A percentile compares a stretch with the other conserved stretches of the same genome.
phyloP scores from a whole-genome alignment of 2,797 vertebrate genomes.

The Cetoscarus ocellatus region DNA sequence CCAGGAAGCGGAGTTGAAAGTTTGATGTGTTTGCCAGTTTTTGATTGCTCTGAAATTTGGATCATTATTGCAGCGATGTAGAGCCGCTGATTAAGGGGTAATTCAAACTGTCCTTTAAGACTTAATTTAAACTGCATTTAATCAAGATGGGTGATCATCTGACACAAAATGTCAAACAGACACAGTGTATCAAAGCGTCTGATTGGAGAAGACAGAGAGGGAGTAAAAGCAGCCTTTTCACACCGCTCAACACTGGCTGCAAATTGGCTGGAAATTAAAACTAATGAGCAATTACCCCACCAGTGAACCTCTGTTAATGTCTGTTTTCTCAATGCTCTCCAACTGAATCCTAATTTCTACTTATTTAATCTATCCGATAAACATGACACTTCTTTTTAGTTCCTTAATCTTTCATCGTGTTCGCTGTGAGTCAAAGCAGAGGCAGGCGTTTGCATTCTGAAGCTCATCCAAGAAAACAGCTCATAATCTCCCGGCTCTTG shows the following conservation, averaged over 20 bases:
- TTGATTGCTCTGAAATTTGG: constrained; percentile 20
- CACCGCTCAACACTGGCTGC: constrained; percentile 63
- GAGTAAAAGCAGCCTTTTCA: constrained; percentile 65
- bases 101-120: constrained; percentile 45
- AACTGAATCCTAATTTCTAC: constrained; percentile 59
- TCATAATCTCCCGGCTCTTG: constrained; percentile 48
- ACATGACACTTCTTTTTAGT: constrained; percentile 61
- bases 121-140: constrained; percentile 56
- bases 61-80: constrained; percentile 19
- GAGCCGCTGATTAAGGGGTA: constrained; percentile 34
- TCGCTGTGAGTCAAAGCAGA: constrained; percentile 30
- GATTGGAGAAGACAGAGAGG: constrained; percentile 65
- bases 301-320: constrained; percentile 72
- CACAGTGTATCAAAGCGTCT: constrained; percentile 49
- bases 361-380: constrained; percentile 72
- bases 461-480: constrained; percentile 43
- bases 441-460: constrained; percentile 42
- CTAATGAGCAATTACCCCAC: constrained; percentile 80
- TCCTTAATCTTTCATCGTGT: constrained; percentile 58
- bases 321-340: constrained; percentile 67
- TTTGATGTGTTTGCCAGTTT: constrained; percentile 12
- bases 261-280: constrained; percentile 79
- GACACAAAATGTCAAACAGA: constrained; percentile 54
- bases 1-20: background rate
- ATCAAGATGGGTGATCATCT: constrained; percentile 52